Conservation (phyloP, 2,888 invertebrate genomes). For the Rhodophaea formosa region DNA sequence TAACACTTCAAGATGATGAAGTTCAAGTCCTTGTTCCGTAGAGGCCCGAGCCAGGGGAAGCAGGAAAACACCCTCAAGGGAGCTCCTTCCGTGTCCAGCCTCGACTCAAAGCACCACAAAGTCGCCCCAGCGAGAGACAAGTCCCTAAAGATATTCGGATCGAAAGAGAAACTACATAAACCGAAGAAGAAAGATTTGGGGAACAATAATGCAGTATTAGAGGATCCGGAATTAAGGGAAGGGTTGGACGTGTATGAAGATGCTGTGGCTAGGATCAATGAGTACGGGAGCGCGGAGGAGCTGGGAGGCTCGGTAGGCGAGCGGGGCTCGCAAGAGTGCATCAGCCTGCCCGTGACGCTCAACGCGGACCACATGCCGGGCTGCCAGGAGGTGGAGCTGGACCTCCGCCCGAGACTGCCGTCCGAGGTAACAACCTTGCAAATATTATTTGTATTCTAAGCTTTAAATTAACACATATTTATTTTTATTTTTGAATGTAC, state of each 20-base stretch:
- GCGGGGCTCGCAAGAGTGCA: conserved; percentile 71
- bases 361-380: conserved; percentile 74
- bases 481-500: no score
- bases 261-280: conserved; percentile 51
- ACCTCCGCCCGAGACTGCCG: conserved; percentile 67
- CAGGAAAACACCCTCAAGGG: conserved; percentile 79
- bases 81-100: conserved; percentile 84
- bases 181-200: conserved; percentile 71
- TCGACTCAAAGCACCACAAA: conserved; percentile 83
- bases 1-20: conserved; percentile 88
- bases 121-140: conserved; percentile 74
- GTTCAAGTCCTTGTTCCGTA: conserved; percentile 95
- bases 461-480: no score
- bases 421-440: conserved; percentile 63
- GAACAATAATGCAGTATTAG: conserved; percentile 74
- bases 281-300: conserved; percentile 74
- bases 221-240: conserved; percentile 72
- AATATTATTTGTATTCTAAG: not conserved
- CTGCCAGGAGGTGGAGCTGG: conserved; percentile 74
- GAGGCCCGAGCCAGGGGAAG: conserved; percentile 86
- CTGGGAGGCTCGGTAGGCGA: conserved; percentile 66
- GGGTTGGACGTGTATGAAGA: conserved; percentile 61
- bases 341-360: conserved; percentile 72
- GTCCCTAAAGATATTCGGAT: conserved; percentile 74
- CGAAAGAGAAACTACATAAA: conserved; percentile 78